Evolutionary conservation across 2,888 invertebrate species (phyloP).

Genomic region (Stramonita haemastoma): DNA sequence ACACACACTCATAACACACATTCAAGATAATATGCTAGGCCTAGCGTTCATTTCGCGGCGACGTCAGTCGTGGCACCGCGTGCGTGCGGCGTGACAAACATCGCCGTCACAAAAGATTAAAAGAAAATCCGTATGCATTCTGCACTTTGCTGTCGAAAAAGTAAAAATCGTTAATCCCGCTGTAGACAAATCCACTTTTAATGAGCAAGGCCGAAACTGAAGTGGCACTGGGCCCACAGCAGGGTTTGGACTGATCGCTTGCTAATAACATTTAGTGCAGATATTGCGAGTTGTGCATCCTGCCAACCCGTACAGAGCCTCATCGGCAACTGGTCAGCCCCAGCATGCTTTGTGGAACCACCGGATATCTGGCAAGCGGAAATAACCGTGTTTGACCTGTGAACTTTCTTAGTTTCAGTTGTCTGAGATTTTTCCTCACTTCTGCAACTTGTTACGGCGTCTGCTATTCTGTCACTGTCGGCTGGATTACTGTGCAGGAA

Average conservation of each 20-base stretch:
- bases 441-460: constrained; percentile 25
- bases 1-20: background rate
- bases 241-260: background rate
- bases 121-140: too few species aligned
- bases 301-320: constrained; percentile 3
- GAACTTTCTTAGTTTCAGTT: constrained; percentile 33
- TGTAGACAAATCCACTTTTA: constrained; percentile 6
- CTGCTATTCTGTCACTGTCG: background rate
- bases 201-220: background rate
- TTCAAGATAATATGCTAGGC: too few species aligned
- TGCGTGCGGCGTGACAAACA: too few species aligned
- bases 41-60: too few species aligned
- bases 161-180: background rate
- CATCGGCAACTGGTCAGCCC: background rate
- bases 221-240: background rate
- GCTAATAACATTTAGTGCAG: background rate
- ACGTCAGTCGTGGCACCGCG: too few species aligned
- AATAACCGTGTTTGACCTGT: constrained; percentile 32
- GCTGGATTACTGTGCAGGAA: background rate
- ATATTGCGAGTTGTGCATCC: background rate
- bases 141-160: too few species aligned
- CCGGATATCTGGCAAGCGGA: constrained; percentile 33
- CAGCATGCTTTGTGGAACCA: background rate
- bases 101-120: too few species aligned
- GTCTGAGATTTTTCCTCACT: constrained; percentile 23